phyloP scores from a whole-genome alignment of 1,140 invertebrate genomes.

The Penaeus japonicus region DNA sequence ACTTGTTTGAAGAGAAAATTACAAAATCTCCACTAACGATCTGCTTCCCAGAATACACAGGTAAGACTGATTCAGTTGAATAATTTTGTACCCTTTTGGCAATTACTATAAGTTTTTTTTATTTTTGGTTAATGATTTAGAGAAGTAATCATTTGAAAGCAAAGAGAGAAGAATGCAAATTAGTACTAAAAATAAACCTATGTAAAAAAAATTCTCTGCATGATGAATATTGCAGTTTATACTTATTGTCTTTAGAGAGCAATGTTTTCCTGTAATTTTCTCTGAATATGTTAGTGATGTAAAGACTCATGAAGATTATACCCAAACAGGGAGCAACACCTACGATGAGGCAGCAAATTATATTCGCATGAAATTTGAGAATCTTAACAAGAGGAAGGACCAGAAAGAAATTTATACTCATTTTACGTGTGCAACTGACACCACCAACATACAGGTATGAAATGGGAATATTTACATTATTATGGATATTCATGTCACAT shows the following conservation, averaged over 20 bases:
- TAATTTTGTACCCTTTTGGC: background rate
- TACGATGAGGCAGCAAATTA: conserved; percentile 88
- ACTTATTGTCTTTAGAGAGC: background rate
- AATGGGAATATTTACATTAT: background rate
- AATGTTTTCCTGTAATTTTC: no score
- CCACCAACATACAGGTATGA: conserved; percentile 77
- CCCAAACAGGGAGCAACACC: conserved; percentile 76
- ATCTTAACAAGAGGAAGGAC: conserved; percentile 83
- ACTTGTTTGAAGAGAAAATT: conserved; percentile 95
- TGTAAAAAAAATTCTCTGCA: no score
- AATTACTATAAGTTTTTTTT: no score
- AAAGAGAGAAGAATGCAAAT: no score
- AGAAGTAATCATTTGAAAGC: no score
- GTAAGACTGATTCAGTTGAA: conserved; percentile 15
- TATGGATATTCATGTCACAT: background rate
- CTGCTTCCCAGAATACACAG: conserved; percentile 89
- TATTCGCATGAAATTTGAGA: conserved; percentile 89
- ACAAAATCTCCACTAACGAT: conserved; percentile 89
- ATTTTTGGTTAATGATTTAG: no score
- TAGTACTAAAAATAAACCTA: no score
- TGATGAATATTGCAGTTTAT: background rate
- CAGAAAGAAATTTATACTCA: conserved; percentile 93
- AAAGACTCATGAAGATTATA: conserved; percentile 14
- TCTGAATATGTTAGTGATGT: background rate
- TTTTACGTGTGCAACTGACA: conserved; percentile 92